A percentile compares a stretch with the other conserved stretches of the same genome.
Evolutionary conservation across 2,888 invertebrate genomes (phyloP).

Genomic region (Nomada ruficornis): DNA sequence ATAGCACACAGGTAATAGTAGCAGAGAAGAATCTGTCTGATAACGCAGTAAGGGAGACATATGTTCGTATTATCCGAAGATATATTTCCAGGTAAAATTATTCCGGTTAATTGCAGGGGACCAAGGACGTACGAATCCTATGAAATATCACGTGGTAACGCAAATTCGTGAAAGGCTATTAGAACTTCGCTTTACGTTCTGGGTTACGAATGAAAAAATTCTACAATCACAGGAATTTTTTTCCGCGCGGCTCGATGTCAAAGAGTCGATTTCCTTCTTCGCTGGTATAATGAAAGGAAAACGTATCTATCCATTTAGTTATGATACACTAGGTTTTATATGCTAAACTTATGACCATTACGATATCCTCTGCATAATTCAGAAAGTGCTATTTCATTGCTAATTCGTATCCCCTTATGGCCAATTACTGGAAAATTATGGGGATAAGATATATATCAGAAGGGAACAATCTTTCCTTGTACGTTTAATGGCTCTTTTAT

Average conservation of each 20-base stretch:
- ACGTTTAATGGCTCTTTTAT: slow-evolving; percentile 20
- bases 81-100: not conserved
- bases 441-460: slow-evolving; percentile 17
- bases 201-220: slow-evolving; percentile 1
- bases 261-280: not conserved
- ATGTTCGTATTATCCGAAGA: not conserved
- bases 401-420: slow-evolving; percentile 45
- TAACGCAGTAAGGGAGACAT: not conserved
- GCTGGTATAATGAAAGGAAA: slow-evolving; percentile 16
- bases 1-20: not conserved
- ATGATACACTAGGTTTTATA: slow-evolving; percentile 15
- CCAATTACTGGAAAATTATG: slow-evolving; percentile 49
- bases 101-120: slow-evolving; percentile 4
- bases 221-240: not conserved
- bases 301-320: slow-evolving; percentile 30
- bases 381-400: slow-evolving; percentile 8
- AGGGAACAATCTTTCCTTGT: not conserved
- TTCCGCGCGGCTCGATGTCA: not conserved
- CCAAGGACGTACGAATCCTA: not conserved
- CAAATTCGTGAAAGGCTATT: slow-evolving; percentile 4
- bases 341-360: slow-evolving; percentile 16
- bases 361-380: slow-evolving; percentile 46
- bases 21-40: not conserved
- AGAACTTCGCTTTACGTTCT: not conserved
- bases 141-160: slow-evolving; percentile 6